Evolutionary conservation across 1,140 invertebrate species (phyloP).

Genomic region (Delia radicum): DNA sequence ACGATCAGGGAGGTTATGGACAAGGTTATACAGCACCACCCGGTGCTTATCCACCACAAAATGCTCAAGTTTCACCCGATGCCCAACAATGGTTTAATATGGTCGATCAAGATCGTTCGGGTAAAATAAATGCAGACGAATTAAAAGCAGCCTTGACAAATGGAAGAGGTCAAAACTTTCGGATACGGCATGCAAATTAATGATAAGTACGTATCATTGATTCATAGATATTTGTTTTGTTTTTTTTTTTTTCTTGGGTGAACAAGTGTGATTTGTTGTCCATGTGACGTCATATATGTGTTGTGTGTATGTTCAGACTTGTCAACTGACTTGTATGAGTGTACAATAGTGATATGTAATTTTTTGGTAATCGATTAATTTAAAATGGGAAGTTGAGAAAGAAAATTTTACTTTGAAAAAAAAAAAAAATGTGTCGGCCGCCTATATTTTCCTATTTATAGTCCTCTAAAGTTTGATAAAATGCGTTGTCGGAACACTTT

Average conservation of each 20-base stretch:
- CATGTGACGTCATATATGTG: background rate
- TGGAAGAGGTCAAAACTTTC: conserved; percentile 82
- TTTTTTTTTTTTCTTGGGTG: background rate
- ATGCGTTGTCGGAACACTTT: too few relatives aligned
- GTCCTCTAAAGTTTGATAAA: too few relatives aligned
- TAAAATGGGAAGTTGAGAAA: too few relatives aligned
- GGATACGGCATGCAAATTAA: conserved; percentile 80
- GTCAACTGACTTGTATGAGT: too few relatives aligned
- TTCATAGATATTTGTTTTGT: background rate
- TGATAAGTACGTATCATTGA: conserved; percentile 71
- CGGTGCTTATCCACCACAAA: conserved; percentile 52
- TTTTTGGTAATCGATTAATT: too few relatives aligned
- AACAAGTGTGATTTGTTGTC: background rate
- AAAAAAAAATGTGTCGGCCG: too few relatives aligned
- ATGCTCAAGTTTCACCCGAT: conserved; percentile 61
- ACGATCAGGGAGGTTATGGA: conserved; percentile 39
- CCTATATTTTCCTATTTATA: too few relatives aligned
- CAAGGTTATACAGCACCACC: conserved; percentile 39
- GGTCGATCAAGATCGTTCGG: conserved; percentile 79
- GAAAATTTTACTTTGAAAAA: too few relatives aligned
- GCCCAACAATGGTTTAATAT: conserved; percentile 79
- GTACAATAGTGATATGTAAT: too few relatives aligned
- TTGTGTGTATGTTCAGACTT: too few relatives aligned
- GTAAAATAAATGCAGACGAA: conserved; percentile 77
- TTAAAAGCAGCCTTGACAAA: conserved; percentile 82